Evolutionary conservation across 2,797 vertebrate genomes (phyloP).

Genomic region (Phylloscopus collybita): DNA sequence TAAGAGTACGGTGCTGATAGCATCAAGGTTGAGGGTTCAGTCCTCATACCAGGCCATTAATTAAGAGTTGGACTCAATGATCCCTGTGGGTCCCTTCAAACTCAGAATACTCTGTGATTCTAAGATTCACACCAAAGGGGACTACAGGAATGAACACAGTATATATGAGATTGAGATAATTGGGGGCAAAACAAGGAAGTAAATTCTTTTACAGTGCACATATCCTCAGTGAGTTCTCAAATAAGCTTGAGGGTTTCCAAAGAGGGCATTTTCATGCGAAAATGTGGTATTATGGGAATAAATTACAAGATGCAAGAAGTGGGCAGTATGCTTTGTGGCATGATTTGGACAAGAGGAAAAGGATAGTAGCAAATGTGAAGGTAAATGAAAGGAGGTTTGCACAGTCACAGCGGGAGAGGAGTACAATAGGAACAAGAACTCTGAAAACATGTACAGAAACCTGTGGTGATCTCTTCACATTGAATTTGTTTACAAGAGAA

Average conservation of each 20-base stretch:
- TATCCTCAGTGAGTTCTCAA: background rate
- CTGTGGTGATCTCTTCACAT: background rate
- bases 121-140: background rate
- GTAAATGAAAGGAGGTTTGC: background rate
- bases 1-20: fast-evolving
- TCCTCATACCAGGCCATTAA: background rate
- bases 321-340: background rate
- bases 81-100: background rate
- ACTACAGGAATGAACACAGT: background rate
- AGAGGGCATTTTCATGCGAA: background rate
- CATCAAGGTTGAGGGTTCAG: background rate
- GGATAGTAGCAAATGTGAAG: background rate
- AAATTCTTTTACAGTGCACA: background rate
- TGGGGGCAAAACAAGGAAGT: background rate
- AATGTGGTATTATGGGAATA: background rate
- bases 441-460: background rate
- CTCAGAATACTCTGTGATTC: background rate
- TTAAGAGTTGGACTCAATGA: background rate
- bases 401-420: background rate
- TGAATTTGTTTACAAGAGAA: background rate
- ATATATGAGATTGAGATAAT: background rate
- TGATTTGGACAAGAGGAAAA: background rate
- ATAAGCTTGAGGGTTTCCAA: background rate
- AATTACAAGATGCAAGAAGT: background rate
- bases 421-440: background rate